phyloP scores from a whole-genome alignment of 2,888 invertebrate genomes.

The Metellina segmentata region DNA sequence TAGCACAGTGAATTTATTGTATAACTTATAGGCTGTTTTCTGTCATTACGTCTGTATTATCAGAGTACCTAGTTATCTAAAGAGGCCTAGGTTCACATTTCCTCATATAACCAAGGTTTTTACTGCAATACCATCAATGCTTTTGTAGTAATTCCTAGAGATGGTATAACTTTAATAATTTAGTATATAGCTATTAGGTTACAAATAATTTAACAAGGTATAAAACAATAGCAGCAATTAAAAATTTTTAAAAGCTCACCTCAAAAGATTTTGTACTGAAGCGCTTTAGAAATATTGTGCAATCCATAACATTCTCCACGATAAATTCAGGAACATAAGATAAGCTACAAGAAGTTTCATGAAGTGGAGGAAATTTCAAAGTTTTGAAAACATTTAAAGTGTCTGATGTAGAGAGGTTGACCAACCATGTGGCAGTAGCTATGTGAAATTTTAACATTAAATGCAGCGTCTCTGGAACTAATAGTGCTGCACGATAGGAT shows the following conservation, averaged over 20 bases:
- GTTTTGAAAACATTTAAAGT: conserved; percentile 78
- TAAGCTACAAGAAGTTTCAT: conserved; percentile 79
- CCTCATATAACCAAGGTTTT: too few species aligned
- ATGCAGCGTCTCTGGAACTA: conserved; percentile 88
- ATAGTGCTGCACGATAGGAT: conserved; percentile 85
- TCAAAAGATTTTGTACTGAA: conserved; percentile 86
- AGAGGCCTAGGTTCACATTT: too few species aligned
- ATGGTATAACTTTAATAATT: too few species aligned
- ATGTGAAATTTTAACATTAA: conserved; percentile 89
- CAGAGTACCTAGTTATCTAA: too few species aligned
- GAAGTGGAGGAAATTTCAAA: conserved; percentile 80
- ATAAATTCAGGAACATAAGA: conserved; percentile 94
- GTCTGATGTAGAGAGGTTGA: conserved; percentile 86
- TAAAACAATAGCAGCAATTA: background rate
- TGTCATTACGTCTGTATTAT: too few species aligned
- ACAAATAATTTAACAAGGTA: too few species aligned
- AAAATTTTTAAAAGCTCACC: conserved; percentile 78
- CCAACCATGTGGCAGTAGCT: conserved; percentile 91
- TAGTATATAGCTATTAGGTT: too few species aligned
- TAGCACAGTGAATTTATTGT: too few species aligned
- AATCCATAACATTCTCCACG: conserved; percentile 91
- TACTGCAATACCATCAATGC: too few species aligned
- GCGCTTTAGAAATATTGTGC: conserved; percentile 88
- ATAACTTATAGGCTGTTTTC: too few species aligned
- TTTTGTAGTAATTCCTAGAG: too few species aligned